Percentiles rank a stretch among this genome's conserved stretches.
Conservation (phyloP, 2,113 vertebrate genomes). For the Corydoras sp. region DNA sequence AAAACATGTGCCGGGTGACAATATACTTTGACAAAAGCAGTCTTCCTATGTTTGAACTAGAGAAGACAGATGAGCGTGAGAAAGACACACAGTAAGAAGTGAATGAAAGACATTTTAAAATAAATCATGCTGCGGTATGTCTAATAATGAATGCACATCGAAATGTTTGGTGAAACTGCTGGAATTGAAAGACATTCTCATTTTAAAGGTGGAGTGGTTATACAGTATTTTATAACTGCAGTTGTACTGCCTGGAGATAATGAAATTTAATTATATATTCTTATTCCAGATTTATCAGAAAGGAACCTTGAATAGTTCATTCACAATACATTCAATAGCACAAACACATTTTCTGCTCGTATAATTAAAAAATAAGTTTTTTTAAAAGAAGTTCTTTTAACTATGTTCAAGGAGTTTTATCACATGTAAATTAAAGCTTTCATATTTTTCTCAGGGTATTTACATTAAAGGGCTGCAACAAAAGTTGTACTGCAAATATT, state of each 20-base stretch:
- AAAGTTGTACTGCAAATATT: neutral
- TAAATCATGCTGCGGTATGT: constrained; percentile 2
- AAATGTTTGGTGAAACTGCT: neutral
- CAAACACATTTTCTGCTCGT: constrained; percentile 1
- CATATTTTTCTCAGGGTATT: constrained; percentile 13
- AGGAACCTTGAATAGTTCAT: constrained; percentile 3
- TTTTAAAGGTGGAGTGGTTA: too few species aligned
- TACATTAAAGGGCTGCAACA: constrained; percentile 22
- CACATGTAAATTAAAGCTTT: constrained; percentile 28
- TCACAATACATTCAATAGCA: constrained; percentile 1
- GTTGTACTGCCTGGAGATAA: constrained; percentile 2
- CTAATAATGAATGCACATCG: neutral
- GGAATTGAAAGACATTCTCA: too few species aligned
- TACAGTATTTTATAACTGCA: too few species aligned
- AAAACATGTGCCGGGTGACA: constrained; percentile 50
- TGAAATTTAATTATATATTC: constrained; percentile 7
- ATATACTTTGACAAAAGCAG: constrained; percentile 57
- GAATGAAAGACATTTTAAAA: constrained; percentile 37
- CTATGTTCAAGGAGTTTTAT: constrained; percentile 13
- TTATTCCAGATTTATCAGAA: constrained; percentile 1
- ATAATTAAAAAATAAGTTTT: constrained; percentile 14
- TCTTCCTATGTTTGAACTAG: constrained; percentile 44
- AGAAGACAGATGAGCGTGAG: constrained; percentile 40
- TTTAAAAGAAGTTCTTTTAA: constrained; percentile 20
- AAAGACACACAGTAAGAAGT: constrained; percentile 52